A percentile compares a stretch with the other conserved stretches of the same genome.
Evolutionary conservation across 2,888 invertebrate genomes (phyloP).

Genomic region (Agrochola lychnidis): DNA sequence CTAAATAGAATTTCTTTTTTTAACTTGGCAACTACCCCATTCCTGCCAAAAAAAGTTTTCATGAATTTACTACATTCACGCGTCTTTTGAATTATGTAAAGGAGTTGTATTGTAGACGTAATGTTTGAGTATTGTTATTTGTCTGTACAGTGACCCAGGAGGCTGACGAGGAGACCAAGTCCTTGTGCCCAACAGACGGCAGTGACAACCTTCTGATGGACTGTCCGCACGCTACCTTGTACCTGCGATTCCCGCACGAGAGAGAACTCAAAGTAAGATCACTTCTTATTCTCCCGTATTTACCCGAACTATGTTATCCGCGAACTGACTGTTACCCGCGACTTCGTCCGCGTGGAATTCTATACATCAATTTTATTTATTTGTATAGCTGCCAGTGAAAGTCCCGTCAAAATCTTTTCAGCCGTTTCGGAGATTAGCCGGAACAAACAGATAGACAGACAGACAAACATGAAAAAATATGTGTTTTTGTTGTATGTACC

Average conservation of each 20-base stretch:
- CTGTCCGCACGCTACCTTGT: slow-evolving; percentile 92
- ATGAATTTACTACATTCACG: background rate
- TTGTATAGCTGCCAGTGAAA: no score
- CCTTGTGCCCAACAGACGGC: slow-evolving; percentile 89
- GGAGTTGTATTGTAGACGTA: background rate
- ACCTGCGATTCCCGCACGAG: slow-evolving; percentile 93
- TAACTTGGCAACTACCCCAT: no score
- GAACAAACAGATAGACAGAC: no score
- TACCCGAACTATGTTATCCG: background rate
- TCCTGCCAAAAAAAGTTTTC: background rate
- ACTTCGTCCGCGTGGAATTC: no score
- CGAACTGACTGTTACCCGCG: background rate
- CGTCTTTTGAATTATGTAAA: background rate
- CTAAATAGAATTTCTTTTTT: no score
- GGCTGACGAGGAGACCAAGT: slow-evolving; percentile 90
- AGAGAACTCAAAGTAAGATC: slow-evolving; percentile 92
- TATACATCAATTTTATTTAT: no score
- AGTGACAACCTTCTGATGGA: slow-evolving; percentile 93
- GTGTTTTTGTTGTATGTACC: no score
- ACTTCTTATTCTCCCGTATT: background rate
- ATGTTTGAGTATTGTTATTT: slow-evolving; percentile 17
- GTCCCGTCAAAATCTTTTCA: no score
- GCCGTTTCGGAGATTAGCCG: no score
- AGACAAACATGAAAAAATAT: no score
- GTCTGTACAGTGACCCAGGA: slow-evolving; percentile 91